These are phyloP conservation scores for Amazona vittata DNA, from an alignment of 2,113 vertebrate genomes.

Conservation along the genomic window DNA sequence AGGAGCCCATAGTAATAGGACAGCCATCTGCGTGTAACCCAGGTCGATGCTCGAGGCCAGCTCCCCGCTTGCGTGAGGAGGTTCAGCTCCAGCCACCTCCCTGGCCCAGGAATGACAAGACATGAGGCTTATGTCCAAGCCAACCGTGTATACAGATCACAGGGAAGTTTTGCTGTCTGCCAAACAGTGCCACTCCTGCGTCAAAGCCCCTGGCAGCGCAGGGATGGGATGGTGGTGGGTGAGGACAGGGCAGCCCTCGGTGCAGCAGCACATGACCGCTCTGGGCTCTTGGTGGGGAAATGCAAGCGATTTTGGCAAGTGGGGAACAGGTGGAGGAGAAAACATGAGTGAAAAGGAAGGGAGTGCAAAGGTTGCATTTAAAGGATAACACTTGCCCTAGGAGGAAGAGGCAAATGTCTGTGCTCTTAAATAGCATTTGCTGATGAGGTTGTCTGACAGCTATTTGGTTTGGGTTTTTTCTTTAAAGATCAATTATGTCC, in stretches of 20 bases:
- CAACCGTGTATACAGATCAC: neutral
- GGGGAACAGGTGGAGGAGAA: neutral
- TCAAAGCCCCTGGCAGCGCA: accelerated
- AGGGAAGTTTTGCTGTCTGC: neutral
- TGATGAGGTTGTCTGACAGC: neutral
- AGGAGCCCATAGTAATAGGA: accelerated
- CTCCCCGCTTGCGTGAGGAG: neutral
- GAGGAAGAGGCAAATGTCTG: neutral
- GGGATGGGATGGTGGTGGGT: neutral
- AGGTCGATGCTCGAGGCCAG: accelerated
- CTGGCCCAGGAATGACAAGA: neutral
- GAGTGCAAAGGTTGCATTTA: neutral
- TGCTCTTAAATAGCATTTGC: constrained; percentile 2
- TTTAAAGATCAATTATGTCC: neutral
- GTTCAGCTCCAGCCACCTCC: neutral
- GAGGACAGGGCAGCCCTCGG: accelerated
- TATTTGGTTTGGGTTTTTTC: neutral
- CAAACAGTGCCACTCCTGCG: accelerated
- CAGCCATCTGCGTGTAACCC: accelerated
- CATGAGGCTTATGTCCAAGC: neutral
- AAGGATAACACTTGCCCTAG: constrained; percentile 1
- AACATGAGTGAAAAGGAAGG: neutral
- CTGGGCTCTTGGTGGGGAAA: accelerated
- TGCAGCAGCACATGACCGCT: accelerated
- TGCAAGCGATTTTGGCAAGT: neutral